Percentiles rank a stretch among this genome's conserved stretches.
These are phyloP conservation scores for Camponotus vicinus DNA, from an alignment of 1,140 invertebrate species.

Conservation along the genomic window DNA sequence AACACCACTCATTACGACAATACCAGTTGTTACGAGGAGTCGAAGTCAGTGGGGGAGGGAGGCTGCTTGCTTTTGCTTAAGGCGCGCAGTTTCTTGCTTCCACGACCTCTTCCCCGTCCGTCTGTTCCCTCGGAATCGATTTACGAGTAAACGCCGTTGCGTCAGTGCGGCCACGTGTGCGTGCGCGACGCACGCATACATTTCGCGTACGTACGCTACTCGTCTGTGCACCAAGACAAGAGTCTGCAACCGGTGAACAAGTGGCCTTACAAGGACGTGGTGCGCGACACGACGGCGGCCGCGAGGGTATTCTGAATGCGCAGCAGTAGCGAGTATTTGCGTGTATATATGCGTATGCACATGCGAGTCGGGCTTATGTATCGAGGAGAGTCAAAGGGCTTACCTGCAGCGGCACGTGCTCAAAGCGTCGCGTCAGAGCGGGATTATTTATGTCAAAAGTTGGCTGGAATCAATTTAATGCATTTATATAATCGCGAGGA, in stretches of 20 bases:
- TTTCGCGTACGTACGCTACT: conserved; percentile 14
- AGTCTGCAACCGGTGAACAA: not conserved
- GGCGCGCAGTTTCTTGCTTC: conserved; percentile 65
- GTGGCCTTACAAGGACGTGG: no score
- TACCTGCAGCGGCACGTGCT: conserved; percentile 41
- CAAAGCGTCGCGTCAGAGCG: not conserved
- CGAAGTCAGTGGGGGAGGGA: conserved; percentile 31
- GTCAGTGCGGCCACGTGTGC: conserved; percentile 55
- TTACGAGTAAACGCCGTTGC: conserved; percentile 75
- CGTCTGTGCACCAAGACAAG: conserved; percentile 31
- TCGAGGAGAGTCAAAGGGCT: not conserved
- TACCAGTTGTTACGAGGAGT: conserved; percentile 66
- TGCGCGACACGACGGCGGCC: conserved; percentile 53
- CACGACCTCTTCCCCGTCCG: conserved; percentile 50
- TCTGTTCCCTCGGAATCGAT: conserved; percentile 72
- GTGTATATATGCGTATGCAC: conserved; percentile 43
- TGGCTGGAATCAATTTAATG: no score
- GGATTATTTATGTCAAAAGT: not conserved
- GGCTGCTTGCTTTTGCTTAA: conserved; percentile 64
- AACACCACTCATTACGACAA: conserved; percentile 72
- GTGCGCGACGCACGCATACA: conserved; percentile 46
- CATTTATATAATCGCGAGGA: no score
- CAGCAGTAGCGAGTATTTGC: conserved; percentile 64
- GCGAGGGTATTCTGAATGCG: conserved; percentile 60
- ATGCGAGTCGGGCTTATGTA: conserved; percentile 31